These are phyloP conservation scores for Canis aureus DNA, from an alignment of 2,113 vertebrate species.

Conservation along the genomic window DNA sequence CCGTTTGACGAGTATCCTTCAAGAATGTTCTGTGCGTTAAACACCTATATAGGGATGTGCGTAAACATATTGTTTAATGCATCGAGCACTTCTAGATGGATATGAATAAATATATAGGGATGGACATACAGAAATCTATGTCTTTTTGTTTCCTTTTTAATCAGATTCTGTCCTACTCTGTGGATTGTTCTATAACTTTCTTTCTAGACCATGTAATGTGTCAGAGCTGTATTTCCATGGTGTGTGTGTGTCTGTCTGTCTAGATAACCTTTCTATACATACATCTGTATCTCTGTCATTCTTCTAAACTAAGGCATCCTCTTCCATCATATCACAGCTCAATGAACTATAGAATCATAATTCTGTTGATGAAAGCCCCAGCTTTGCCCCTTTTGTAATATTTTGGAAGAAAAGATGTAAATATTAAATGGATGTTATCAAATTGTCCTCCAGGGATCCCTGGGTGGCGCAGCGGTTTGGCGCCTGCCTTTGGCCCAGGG, in stretches of 20 bases:
- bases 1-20: background rate
- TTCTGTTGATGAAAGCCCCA: background rate
- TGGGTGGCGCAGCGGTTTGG: too few relatives aligned
- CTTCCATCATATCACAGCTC: background rate
- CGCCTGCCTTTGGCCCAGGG: too few relatives aligned
- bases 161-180: background rate
- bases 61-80: too few relatives aligned
- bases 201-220: background rate
- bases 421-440: background rate
- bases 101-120: too few relatives aligned
- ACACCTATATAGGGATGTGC: background rate
- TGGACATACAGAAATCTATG: too few relatives aligned
- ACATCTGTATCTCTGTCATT: background rate
- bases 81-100: too few relatives aligned
- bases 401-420: background rate
- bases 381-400: background rate
- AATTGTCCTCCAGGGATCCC: background rate
- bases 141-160: background rate
- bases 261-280: background rate
- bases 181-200: background rate
- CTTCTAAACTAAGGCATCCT: background rate
- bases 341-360: background rate
- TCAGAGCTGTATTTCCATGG: background rate
- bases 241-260: fast-evolving
- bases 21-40: background rate